Base-by-base conservation (phyloP, 1,140 invertebrate genomes). In the Drosophila funebris region DNA sequence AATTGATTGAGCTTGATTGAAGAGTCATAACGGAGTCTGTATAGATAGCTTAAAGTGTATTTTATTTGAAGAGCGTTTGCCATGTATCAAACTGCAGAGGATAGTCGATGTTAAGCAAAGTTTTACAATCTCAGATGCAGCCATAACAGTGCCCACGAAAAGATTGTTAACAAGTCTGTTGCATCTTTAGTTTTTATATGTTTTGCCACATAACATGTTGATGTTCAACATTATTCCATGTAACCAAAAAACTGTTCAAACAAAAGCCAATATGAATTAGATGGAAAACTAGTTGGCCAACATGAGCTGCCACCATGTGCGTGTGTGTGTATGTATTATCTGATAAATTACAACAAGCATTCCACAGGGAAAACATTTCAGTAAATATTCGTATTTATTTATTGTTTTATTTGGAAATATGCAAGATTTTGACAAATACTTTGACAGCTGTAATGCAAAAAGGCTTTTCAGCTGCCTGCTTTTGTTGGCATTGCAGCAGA, bases 371-470 rank as follows among this genome's bases (percentile, higher is more conserved):
- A 61, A 63, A 67, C 52, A 78, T 63, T 68, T 68, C 6, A 57
- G 56, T 53, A 31, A 54, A 43, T 43, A 43, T 43, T 20, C 0
- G 18, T 22, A 46, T 46, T 37, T 62, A 9, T 36, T 31, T 61
- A 14, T 16, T 56, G n/a, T 39, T 22, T 37, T 27, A 53, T 54
- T 64, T 64, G 11, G 33, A 81, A 81, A 85, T 81, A 85, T 85
- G 78, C 82, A 85, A 78, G 70, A 72, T 81, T 85, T 82, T 85
- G 81, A 81, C 81, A 85, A 85, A 85, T 81, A 61, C 78, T 72
- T 82, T 82, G 82, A 85, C 82, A 87, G 78, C 74, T 68, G 78
- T 73, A 84, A 79, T 85, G 82, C 70, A 68, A 61, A 39, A 39
- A 54, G 41, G 20, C 44, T 78, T 57, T 44, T 53, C 72, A 71